Evolutionary conservation across 1,140 invertebrate genomes (phyloP).

Genomic region (Pentalonia nigronervosa): DNA sequence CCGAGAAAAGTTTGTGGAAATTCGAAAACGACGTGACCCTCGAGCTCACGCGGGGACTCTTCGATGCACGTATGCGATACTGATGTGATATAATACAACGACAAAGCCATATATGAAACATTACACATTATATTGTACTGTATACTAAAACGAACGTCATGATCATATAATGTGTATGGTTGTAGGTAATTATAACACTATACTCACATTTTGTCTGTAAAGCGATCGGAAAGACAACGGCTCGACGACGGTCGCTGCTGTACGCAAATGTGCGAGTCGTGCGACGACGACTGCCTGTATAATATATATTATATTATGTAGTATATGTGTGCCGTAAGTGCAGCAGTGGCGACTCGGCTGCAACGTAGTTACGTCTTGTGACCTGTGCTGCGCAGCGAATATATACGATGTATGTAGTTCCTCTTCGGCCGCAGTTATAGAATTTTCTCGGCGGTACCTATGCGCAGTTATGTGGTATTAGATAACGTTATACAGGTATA

Average conservation of each 20-base stretch:
- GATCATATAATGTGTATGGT: not conserved
- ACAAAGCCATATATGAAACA: not conserved
- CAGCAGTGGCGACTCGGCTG: not conserved
- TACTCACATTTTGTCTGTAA: slow-evolving; percentile 44
- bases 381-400: not conserved
- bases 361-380: not conserved
- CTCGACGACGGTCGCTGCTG: not conserved
- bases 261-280: not conserved
- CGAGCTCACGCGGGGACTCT: not conserved
- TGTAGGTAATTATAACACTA: not conserved
- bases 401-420: not conserved
- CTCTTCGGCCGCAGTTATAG: not conserved
- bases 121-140: too few species aligned
- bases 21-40: not conserved
- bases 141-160: not conserved
- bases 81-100: not conserved
- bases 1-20: not conserved
- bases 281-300: not conserved
- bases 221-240: not conserved
- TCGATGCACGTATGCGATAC: not conserved
- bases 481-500: not conserved
- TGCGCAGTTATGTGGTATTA: not conserved
- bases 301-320: not conserved
- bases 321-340: not conserved
- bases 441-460: not conserved